Percentiles rank a stretch among this genome's conserved stretches.
Evolutionary conservation across 2,113 vertebrate species (phyloP).

Genomic region (Cairina moschata): DNA sequence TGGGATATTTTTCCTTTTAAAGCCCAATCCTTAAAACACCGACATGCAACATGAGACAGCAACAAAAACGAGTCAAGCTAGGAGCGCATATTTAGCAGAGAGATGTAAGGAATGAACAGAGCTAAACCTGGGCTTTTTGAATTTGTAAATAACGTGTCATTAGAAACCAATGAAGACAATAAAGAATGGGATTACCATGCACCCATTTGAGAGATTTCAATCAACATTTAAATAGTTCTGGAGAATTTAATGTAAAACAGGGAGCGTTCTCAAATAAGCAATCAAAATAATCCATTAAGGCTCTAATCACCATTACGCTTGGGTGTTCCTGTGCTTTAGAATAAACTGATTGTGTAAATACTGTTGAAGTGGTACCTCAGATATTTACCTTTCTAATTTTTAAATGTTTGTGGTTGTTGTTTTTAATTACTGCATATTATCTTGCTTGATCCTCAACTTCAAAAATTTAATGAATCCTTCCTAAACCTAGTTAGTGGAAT

Average conservation of each 20-base stretch:
- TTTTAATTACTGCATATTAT: neutral
- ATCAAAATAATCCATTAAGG: conserved; percentile 75
- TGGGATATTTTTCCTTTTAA: conserved; percentile 56
- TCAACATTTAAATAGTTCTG: conserved; percentile 73
- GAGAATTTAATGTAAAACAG: conserved; percentile 66
- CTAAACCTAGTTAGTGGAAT: neutral
- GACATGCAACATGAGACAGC: conserved; percentile 49
- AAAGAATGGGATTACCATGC: conserved; percentile 62
- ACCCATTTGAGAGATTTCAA: conserved; percentile 62
- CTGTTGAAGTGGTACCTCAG: conserved; percentile 27
- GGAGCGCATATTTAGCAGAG: conserved; percentile 46
- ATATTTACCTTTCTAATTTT: conserved; percentile 22
- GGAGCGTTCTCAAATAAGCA: conserved; percentile 71
- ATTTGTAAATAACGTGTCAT: conserved; percentile 63
- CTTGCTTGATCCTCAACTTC: neutral
- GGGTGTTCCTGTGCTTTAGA: conserved; percentile 48
- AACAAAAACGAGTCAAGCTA: conserved; percentile 25
- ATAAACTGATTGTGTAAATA: conserved; percentile 59
- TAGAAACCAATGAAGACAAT: conserved; percentile 65
- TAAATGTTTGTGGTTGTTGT: neutral
- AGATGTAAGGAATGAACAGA: conserved; percentile 57
- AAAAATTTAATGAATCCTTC: neutral
- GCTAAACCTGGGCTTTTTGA: conserved; percentile 37
- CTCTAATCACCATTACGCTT: conserved; percentile 59
- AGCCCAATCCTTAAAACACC: conserved; percentile 46